These are phyloP conservation scores for Macrotis lagotis DNA, from an alignment of 2,113 vertebrate species.

Conservation along the genomic window DNA sequence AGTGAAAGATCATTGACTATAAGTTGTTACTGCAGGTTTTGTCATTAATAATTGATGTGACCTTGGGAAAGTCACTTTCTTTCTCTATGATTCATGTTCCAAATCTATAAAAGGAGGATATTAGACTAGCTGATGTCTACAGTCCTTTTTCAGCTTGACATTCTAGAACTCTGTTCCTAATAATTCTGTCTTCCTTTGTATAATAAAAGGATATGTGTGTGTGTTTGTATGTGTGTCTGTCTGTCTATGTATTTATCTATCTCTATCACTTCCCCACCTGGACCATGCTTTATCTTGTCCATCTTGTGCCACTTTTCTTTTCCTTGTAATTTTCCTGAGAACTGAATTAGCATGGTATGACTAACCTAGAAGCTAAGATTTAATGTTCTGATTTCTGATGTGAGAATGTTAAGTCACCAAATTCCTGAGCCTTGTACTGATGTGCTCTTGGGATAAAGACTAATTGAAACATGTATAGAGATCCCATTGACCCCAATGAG, in stretches of 20 bases:
- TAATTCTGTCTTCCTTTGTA: background rate
- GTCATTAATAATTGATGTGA: background rate
- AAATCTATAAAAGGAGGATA: constrained; percentile 22
- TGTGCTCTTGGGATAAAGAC: constrained; percentile 14
- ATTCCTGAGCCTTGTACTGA: background rate
- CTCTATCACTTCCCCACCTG: background rate
- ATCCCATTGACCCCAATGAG: background rate
- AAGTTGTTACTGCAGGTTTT: rapidly evolving
- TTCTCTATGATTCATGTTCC: constrained; percentile 22
- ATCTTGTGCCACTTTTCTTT: background rate
- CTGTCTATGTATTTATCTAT: background rate
- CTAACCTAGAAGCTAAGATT: background rate
- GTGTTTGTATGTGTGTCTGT: background rate
- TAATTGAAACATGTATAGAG: constrained; percentile 11
- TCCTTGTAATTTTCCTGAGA: background rate
- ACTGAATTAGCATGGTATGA: background rate
- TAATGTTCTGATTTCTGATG: constrained; percentile 11
- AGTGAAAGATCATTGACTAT: background rate
- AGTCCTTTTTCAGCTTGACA: background rate
- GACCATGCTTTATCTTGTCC: background rate
- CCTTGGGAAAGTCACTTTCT: background rate
- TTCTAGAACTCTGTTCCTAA: background rate
- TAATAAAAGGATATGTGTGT: background rate
- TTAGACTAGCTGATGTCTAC: background rate
- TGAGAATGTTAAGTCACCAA: background rate